A percentile compares a stretch with the other conserved stretches of the same genome.
phyloP scores from a whole-genome alignment of 1,140 invertebrate genomes.

The Ganaspis sp. region DNA sequence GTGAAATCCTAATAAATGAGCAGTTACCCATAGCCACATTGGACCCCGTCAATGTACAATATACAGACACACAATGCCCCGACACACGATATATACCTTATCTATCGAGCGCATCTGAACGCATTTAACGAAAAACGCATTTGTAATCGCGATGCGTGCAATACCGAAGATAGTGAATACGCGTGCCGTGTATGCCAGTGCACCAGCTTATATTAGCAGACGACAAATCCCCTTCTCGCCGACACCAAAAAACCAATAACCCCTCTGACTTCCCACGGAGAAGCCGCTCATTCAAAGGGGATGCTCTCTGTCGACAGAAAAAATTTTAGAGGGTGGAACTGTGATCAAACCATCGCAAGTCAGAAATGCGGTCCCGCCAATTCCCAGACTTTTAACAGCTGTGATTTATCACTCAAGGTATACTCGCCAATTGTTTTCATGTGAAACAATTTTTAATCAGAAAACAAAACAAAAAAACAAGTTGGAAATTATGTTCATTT shows the following conservation, averaged over 20 bases:
- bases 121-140: slow-evolving; percentile 36
- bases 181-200: background rate
- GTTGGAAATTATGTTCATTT: no score
- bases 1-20: slow-evolving; percentile 75
- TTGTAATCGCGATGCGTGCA: slow-evolving; percentile 47
- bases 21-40: slow-evolving; percentile 56
- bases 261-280: slow-evolving; percentile 28
- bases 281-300: background rate
- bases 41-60: slow-evolving; percentile 55
- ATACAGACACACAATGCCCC: slow-evolving; percentile 47
- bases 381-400: background rate
- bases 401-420: background rate
- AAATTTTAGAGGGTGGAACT: slow-evolving; percentile 11
- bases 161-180: slow-evolving; percentile 41
- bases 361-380: slow-evolving; percentile 1
- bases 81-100: slow-evolving; percentile 41
- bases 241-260: slow-evolving; percentile 22
- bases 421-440: background rate
- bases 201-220: slow-evolving; percentile 13
- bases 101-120: slow-evolving; percentile 46
- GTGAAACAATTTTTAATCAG: no score
- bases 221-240: background rate
- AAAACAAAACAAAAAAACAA: no score
- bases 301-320: background rate
- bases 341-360: slow-evolving; percentile 6